A percentile compares a stretch with the other conserved stretches of the same genome.
phyloP scores from a whole-genome alignment of 2,797 vertebrate genomes.

The Taeniopygia guttata region DNA sequence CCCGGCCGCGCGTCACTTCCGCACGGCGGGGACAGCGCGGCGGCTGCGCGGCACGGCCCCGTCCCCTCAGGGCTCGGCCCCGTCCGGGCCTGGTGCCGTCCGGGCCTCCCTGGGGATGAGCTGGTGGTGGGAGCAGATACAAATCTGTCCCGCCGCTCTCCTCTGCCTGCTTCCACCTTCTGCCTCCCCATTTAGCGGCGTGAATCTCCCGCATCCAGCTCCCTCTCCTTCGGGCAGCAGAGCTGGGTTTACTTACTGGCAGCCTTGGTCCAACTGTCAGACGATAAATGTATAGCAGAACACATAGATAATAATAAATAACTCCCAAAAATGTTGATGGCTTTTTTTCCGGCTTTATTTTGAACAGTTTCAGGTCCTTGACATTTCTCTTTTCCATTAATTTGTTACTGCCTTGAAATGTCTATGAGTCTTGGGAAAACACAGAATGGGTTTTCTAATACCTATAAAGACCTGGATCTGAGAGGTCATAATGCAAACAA shows the following conservation, averaged over 20 bases:
- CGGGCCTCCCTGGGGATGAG: not conserved
- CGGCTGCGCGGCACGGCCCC: too few species aligned
- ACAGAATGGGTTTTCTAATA: not conserved
- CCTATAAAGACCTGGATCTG: not conserved
- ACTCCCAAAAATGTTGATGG: not conserved
- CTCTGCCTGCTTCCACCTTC: fast-evolving
- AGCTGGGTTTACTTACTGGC: not conserved
- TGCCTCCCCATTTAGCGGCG: fast-evolving
- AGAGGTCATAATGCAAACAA: not conserved
- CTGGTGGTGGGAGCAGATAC: not conserved
- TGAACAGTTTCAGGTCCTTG: not conserved
- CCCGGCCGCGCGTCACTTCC: not conserved
- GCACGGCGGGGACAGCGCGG: not conserved
- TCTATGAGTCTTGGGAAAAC: not conserved
- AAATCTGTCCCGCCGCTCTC: fast-evolving
- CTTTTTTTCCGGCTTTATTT: not conserved
- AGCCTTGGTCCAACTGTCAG: not conserved
- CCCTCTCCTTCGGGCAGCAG: not conserved
- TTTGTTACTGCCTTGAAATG: not conserved
- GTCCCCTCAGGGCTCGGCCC: too few species aligned
- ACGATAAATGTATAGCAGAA: not conserved
- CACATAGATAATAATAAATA: not conserved
- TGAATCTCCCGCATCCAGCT: not conserved
- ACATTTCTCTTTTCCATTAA: not conserved
- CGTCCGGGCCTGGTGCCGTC: not conserved